A percentile compares a stretch with the other conserved stretches of the same genome.
Conservation (phyloP, 1,140 invertebrate species). For the Lordiphosa clarofinis region DNA sequence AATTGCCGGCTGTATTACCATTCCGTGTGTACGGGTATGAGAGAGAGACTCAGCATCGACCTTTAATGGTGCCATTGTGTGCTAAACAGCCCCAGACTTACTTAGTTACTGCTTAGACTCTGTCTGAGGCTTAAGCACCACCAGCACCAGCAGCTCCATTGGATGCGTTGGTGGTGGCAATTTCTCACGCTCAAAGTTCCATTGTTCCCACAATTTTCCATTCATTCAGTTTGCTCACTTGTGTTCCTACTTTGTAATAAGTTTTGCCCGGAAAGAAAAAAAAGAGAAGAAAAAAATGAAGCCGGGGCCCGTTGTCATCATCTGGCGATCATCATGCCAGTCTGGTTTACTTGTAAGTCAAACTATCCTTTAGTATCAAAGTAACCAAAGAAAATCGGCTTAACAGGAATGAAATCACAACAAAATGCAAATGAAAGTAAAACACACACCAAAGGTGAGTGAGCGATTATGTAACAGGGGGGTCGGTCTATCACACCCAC, state of each 20-base stretch:
- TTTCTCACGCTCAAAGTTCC: slow-evolving; percentile 62
- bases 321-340: neutral
- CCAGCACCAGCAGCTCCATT: slow-evolving; percentile 25
- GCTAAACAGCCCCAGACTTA: slow-evolving; percentile 54
- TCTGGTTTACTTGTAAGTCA: too few species aligned
- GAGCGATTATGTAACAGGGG: too few species aligned
- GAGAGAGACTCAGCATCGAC: slow-evolving; percentile 12
- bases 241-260: slow-evolving; percentile 74
- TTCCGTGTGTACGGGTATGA: slow-evolving; percentile 4
- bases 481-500: too few species aligned
- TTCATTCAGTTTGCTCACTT: slow-evolving; percentile 70
- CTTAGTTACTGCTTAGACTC: slow-evolving; percentile 16
- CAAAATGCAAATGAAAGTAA: too few species aligned
- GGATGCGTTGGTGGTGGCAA: slow-evolving; percentile 39
- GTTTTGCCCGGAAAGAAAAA: slow-evolving; percentile 50
- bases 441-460: too few species aligned
- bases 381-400: too few species aligned
- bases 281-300: neutral
- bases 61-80: slow-evolving; percentile 57
- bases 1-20: slow-evolving; percentile 8
- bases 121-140: slow-evolving; percentile 28
- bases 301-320: slow-evolving; percentile 6
- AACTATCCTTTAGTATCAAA: too few species aligned
- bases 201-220: slow-evolving; percentile 77
- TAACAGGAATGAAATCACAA: too few species aligned